These are phyloP conservation scores for Thomomys bottae DNA, from an alignment of 2,113 vertebrate genomes.

Conservation along the genomic window DNA sequence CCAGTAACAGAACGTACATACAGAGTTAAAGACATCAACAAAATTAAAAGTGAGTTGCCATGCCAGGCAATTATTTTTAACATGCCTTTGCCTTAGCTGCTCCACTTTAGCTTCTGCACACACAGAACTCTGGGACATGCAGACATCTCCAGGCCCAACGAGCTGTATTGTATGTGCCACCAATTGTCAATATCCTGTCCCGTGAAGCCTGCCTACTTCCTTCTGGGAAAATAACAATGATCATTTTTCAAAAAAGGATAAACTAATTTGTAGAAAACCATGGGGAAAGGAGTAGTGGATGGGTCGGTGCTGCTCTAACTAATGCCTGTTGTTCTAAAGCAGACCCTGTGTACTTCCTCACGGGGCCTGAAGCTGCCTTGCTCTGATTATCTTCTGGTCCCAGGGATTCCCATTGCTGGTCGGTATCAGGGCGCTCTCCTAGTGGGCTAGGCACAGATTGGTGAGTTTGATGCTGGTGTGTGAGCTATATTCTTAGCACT, in stretches of 20 bases:
- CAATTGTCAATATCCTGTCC: too few species aligned
- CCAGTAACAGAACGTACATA: too few species aligned
- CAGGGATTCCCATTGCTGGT: rapidly evolving
- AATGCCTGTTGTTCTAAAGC: background rate
- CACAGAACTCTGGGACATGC: conserved; percentile 3
- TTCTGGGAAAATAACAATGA: conserved; percentile 48
- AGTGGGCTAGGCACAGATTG: too few species aligned
- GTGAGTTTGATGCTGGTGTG: background rate
- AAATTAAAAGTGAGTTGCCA: too few species aligned
- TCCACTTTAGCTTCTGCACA: conserved; percentile 64
- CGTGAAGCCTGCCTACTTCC: background rate
- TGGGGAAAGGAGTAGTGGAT: too few species aligned
- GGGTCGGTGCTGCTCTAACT: background rate
- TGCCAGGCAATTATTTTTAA: too few species aligned
- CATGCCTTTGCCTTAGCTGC: too few species aligned
- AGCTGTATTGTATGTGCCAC: conserved; percentile 62
- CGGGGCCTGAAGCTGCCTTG: background rate
- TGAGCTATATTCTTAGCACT: background rate
- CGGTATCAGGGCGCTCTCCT: too few species aligned
- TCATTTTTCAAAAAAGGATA: too few species aligned
- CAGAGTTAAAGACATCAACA: too few species aligned
- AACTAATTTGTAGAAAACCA: too few species aligned
- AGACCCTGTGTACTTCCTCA: background rate
- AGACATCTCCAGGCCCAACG: background rate
- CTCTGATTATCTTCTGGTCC: background rate